Evolutionary conservation across 2,113 vertebrate species (phyloP), one percentile per base, ranked within the genome.

Genomic region (Hiodon tergisus): DNA sequence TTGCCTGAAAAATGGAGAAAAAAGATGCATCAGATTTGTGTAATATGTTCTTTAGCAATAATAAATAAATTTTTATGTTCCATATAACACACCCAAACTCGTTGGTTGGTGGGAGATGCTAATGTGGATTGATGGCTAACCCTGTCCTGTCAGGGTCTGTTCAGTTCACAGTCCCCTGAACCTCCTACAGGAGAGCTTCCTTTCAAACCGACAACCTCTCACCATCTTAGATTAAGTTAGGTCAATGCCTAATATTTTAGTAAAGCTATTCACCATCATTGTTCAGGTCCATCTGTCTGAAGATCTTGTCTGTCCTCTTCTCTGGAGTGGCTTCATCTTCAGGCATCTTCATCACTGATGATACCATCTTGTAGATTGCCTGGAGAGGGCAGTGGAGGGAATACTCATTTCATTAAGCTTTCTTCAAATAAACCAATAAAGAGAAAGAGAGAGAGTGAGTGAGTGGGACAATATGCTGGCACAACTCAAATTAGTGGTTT

Each of bases 351-450:
- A 94, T 94, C 86, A 94, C 92, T 0, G 93, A 92, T 2, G 93
- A 94, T 77, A 94, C 92, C 93, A 94, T 94, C 84, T 94, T 94
- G 86, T 94, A 93, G 85, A 94, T 94, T 80, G 93, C 93, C 93
- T 94, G 80, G 48, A 50, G 72, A 59, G 70, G 46, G 55, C 14
- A 48, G 16, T 10, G 4, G 31, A 31, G 31, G 31, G 31, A 31
- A 31, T 31, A 31, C 31, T 31, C 31, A 31, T 31, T 31, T 31
- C 31, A 31, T 31, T 31, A 31, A 31, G 31, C 31, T 31, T 31
- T 31, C 31, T 31, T 31, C 31, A 17, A 17, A 5, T 8, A 6
- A 4, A 17, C 5, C 5, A 16, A 16, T 5, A 16, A 17, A 63
- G 5, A 14, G 13, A 11, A 61, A n/a, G 59, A 61, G 2, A 61